Conservation (phyloP, 2,888 invertebrate species). For the Epistrophe grossulariae region DNA sequence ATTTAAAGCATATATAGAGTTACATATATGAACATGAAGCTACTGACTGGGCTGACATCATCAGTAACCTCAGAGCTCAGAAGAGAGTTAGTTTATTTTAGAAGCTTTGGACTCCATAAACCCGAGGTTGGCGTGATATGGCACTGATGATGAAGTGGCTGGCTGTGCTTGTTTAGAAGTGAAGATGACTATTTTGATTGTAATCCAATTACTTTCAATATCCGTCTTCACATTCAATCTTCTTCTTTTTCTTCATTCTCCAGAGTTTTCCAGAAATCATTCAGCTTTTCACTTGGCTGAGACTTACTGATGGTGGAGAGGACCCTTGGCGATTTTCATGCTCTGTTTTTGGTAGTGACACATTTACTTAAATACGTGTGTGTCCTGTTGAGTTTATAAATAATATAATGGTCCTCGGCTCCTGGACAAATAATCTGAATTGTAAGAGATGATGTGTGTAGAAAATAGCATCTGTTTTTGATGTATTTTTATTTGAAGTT, state of each 20-base stretch:
- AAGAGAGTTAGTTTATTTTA: background rate
- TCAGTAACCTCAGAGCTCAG: background rate
- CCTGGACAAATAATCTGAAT: constrained; percentile 18
- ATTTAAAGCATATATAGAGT: background rate
- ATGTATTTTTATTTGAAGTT: constrained; percentile 56
- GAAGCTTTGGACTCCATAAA: constrained; percentile 5
- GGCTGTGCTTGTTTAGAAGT: constrained; percentile 1
- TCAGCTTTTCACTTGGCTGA: constrained; percentile 32
- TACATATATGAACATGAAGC: background rate
- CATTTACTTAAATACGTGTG: constrained; percentile 53
- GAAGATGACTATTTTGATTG: constrained; percentile 24
- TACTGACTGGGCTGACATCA: constrained; percentile 27
- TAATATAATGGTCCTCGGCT: constrained; percentile 7
- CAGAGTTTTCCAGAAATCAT: constrained; percentile 8
- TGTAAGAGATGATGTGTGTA: constrained; percentile 30
- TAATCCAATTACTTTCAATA: constrained; percentile 53
- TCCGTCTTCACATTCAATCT: constrained; percentile 34
- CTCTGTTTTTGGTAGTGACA: constrained; percentile 55
- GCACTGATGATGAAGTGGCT: background rate
- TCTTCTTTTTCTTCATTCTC: background rate
- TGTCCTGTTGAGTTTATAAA: constrained; percentile 5
- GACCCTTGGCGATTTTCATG: constrained; percentile 13
- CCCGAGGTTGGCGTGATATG: background rate
- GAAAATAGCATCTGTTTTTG: constrained; percentile 65
- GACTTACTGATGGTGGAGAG: background rate